phyloP scores from a whole-genome alignment of 2,888 invertebrate species.

The Macaria liturata region DNA sequence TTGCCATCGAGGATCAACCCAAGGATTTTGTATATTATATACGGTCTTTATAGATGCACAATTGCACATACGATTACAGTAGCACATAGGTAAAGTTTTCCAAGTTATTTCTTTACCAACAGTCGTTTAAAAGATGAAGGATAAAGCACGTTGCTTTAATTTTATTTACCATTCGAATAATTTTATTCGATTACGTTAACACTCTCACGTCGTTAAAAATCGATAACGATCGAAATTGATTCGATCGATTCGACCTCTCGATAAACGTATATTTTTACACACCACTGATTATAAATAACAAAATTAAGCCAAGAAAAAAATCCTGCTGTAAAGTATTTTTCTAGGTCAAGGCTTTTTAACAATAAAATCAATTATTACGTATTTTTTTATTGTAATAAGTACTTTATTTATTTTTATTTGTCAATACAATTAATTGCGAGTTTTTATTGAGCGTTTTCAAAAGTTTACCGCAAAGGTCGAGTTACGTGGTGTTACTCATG shows the following conservation, averaged over 20 bases:
- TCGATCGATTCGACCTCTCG: slow-evolving; percentile 34
- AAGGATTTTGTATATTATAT: no score
- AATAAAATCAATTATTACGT: slow-evolving; percentile 30
- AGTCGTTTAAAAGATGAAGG: no score
- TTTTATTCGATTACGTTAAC: slow-evolving; percentile 33
- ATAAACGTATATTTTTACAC: slow-evolving; percentile 31
- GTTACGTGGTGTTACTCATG: slow-evolving; percentile 16
- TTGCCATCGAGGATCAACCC: no score
- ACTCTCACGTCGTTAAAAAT: slow-evolving; percentile 39
- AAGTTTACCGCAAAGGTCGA: slow-evolving; percentile 25
- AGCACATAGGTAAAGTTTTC: no score
- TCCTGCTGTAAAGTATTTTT: slow-evolving; percentile 21
- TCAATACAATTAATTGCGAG: slow-evolving; percentile 32
- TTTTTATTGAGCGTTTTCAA: slow-evolving; percentile 19
- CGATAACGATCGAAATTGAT: slow-evolving; percentile 37
- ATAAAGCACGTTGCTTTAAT: no score
- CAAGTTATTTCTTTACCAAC: no score
- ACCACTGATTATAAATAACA: slow-evolving; percentile 7
- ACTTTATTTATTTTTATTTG: slow-evolving; percentile 33
- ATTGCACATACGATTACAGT: no score
- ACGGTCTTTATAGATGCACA: no score
- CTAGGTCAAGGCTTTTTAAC: slow-evolving; percentile 47
- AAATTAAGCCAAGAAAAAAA: neutral
- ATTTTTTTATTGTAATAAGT: slow-evolving; percentile 21
- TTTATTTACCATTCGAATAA: no score